Evolutionary conservation across 2,113 vertebrate genomes (phyloP).

Genomic region (Phylloscopus trochiloides): DNA sequence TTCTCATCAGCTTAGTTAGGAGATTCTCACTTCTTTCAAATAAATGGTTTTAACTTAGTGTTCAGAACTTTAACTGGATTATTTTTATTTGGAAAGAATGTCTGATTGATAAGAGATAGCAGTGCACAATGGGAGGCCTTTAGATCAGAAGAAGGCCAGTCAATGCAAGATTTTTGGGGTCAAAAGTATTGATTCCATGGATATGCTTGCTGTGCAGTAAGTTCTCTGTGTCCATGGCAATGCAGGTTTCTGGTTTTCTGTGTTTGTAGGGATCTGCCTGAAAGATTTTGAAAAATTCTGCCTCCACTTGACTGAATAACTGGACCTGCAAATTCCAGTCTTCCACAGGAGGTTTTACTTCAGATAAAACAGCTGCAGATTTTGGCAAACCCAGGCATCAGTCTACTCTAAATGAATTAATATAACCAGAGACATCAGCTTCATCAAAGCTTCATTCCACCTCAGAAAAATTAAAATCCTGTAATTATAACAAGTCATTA

Average conservation of each 20-base stretch:
- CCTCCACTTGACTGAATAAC: not conserved
- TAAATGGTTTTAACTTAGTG: not conserved
- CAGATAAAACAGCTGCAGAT: not conserved
- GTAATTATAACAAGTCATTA: not conserved
- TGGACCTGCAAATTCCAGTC: not conserved
- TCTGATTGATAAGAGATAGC: not conserved
- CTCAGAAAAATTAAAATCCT: slow-evolving; percentile 1
- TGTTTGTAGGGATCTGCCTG: not conserved
- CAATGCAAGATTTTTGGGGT: not conserved
- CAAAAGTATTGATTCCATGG: not conserved
- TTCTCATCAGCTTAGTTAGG: not conserved
- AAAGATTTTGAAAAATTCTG: not conserved
- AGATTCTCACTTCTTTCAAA: not conserved
- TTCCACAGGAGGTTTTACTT: not conserved
- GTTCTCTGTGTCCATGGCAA: not conserved
- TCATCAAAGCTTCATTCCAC: not conserved
- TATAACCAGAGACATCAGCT: not conserved
- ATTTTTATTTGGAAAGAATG: not conserved
- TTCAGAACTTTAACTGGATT: not conserved
- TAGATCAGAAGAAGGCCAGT: not conserved
- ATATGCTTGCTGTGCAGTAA: fast-evolving
- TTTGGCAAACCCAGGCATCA: not conserved
- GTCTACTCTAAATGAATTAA: not conserved
- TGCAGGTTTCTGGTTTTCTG: not conserved
- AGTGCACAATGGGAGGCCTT: not conserved